Evolutionary conservation across 2,797 vertebrate species (phyloP).

Genomic region (Lepus oiostolus): DNA sequence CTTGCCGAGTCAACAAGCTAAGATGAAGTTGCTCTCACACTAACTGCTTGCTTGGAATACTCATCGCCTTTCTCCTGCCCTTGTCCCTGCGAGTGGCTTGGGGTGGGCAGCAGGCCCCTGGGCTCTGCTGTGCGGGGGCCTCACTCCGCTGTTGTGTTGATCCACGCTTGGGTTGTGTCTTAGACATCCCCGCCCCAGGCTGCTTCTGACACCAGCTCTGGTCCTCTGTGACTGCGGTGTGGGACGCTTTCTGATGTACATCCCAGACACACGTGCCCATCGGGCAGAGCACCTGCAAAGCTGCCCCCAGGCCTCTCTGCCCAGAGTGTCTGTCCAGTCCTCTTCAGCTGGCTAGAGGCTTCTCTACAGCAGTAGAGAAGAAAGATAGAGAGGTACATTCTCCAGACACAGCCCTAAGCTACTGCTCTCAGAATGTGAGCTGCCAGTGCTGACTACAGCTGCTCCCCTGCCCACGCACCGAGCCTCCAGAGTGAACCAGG

Average conservation of each 20-base stretch:
- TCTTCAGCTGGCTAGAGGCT: neutral
- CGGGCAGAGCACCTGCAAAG: neutral
- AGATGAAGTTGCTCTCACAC: neutral
- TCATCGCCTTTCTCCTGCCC: no score
- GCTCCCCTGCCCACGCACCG: slow-evolving; percentile 1
- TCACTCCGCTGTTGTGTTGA: neutral
- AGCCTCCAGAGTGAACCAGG: slow-evolving; percentile 15
- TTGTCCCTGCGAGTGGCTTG: neutral
- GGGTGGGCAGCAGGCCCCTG: no score
- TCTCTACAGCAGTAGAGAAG: neutral
- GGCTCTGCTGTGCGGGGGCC: neutral
- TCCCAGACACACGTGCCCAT: no score
- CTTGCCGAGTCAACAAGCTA: neutral
- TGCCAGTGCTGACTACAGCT: neutral
- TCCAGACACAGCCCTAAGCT: slow-evolving; percentile 1
- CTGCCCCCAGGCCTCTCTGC: neutral
- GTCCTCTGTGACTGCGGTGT: neutral
- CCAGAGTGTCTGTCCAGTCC: neutral
- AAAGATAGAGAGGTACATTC: neutral
- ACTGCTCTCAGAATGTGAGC: slow-evolving; percentile 12
- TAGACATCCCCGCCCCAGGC: neutral
- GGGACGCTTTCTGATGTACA: neutral
- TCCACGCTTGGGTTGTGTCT: neutral
- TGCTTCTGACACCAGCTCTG: neutral
- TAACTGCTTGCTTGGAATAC: neutral